A percentile compares a stretch with the other conserved stretches of the same genome.
These are phyloP conservation scores for Malthinus flaveolus DNA, from an alignment of 2,888 invertebrate species.

Conservation along the genomic window DNA sequence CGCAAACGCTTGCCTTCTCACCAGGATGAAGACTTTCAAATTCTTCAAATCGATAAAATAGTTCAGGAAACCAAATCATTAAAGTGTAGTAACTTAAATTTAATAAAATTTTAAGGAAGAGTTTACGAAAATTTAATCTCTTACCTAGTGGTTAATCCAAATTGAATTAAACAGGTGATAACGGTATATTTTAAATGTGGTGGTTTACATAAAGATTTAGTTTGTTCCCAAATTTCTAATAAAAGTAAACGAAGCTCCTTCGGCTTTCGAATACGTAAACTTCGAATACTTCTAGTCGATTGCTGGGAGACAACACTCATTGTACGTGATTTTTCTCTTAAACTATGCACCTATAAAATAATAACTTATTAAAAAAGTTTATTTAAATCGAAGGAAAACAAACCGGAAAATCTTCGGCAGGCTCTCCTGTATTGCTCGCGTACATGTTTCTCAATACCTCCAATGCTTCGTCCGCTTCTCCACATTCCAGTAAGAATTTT, in stretches of 20 bases:
- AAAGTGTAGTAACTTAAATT: conserved; percentile 80
- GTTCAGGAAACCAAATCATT: conserved; percentile 91
- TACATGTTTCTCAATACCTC: conserved; percentile 70
- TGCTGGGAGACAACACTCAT: conserved; percentile 65
- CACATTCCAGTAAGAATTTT: conserved; percentile 79
- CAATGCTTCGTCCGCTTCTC: conserved; percentile 76
- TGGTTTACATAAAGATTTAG: conserved; percentile 72
- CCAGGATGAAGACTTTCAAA: conserved; percentile 70
- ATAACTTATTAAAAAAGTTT: conserved; percentile 43
- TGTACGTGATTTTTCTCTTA: conserved; percentile 69
- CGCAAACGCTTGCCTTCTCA: conserved; percentile 73
- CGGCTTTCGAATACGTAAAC: conserved; percentile 70
- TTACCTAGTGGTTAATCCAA: conserved; percentile 78
- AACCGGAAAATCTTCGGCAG: conserved; percentile 72
- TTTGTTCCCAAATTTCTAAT: conserved; percentile 73
- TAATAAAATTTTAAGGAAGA: not conserved
- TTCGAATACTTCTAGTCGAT: conserved; percentile 69
- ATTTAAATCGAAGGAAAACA: no score
- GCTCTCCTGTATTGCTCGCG: conserved; percentile 71
- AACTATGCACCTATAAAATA: conserved; percentile 64
- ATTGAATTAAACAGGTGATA: conserved; percentile 79
- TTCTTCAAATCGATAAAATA: conserved; percentile 82
- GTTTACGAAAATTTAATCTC: not conserved
- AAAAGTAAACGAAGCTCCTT: conserved; percentile 72
- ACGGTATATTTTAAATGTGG: conserved; percentile 76